Evolutionary conservation across 2,888 invertebrate species (phyloP), one percentile per base, ranked within the genome.

Genomic region (Aelia acuminata): DNA sequence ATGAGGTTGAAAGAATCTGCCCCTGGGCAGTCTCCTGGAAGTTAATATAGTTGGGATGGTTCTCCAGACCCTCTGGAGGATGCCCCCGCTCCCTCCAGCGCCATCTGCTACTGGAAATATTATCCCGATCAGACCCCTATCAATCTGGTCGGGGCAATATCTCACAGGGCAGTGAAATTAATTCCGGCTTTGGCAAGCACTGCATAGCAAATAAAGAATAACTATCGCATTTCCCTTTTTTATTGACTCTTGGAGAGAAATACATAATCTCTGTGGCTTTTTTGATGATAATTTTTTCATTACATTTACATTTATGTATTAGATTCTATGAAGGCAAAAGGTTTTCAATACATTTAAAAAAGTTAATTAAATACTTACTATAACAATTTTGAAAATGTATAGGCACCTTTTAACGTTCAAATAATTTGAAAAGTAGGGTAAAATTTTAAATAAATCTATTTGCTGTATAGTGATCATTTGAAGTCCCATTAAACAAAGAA

Each of bases 71-170:
- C 53, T n/a, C 53, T 26, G 26, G 57, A 31, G 57, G 57, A 20
- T 26, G 26, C 4, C 26, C 57, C 57, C 15, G 13, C 63, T 70
- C 63, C 10, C 63, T 70, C 63, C 63, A 18, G 18, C 63, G 35
- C 63, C 63, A 70, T 70, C 63, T 70, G 63, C 35, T 70, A 70
- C 63, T 31, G 63, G 63, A 70, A 35, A 70, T 70, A 70, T 70
- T 20, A 35, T 35, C 63, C 63, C 63, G 63, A 70, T 70, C 63
- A 35, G 35, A 70, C 63, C 63, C 63, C 63, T 18, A 70, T 70
- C 63, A 70, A 70, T 70, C 63, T 31, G 63, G 18, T 1, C 15
- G 8, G 35, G 31, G 35, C 63, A 70, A 70, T 70, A 70, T 70
- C 63, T 70, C 63, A 20, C 15, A 10, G 1, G 63, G 31, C 35